Evolutionary conservation across 1,140 invertebrate species (phyloP), one percentile per base, ranked within the genome.

Genomic region (Hyles euphorbiae): DNA sequence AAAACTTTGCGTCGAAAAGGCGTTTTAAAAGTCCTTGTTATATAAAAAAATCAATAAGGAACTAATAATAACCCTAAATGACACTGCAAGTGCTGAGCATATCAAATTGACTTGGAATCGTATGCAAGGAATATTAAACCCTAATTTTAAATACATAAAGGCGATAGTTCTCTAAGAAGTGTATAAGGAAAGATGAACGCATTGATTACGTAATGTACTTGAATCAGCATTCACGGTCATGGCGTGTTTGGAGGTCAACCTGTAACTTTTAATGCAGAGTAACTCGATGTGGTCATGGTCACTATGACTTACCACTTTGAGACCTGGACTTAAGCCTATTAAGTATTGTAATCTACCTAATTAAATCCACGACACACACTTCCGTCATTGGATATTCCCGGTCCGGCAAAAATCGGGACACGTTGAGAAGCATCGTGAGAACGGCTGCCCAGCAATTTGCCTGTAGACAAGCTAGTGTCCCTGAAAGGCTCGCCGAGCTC

Each of bases 191-290:
- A 68, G 63, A 70, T 72, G 63, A 67, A 61, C 65, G 66, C 68
- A 68, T 67, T 57, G 62, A 58, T 78, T 76, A 76, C 73, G 72
- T 70, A 78, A 78, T 58, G 57, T 61, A 66, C 73, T 69, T 63
- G 73, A 78, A 74, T 69, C 68, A 67, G 67, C 58, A 64, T 63
- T 78, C 72, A 78, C 64, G 73, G 76, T 76, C 76, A 78, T 68
- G 71, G 72, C 61, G 57, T 63, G 59, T 51, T 61, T 62, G 65
- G 69, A 72, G 70, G 72, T 68, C 67, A 63, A 63, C 60, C 44
- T 60, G 47, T 61, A 57, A 61, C 44, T 56, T 46, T 34, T 57
- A 57, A 46, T 53, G 54, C 53, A 61, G 52, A 52, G 60, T 48
- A 40, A 40, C 36, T 40, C 5, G 7, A 5, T n/a, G 46, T n/a